Base-by-base conservation (phyloP, 1,140 invertebrate genomes). In the Neodiprion lecontei region DNA sequence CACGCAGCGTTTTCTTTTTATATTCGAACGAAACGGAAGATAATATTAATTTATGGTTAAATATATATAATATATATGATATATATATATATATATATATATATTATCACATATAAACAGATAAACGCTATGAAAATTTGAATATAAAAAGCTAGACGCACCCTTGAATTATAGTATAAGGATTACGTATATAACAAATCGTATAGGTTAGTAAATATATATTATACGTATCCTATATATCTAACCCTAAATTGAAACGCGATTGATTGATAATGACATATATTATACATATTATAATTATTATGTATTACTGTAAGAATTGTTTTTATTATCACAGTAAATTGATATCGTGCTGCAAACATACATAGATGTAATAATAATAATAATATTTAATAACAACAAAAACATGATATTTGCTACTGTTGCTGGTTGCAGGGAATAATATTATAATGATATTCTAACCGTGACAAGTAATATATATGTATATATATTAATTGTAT, bases 371-470 rank as follows among this genome's bases (percentile, higher is more conserved):
- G 7, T 40, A 61, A 61, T 76, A 75, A 53, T 73, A 47, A 11
- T 11, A 71, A 71, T 50, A 40, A 71, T 48, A 71, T 4, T 28
- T 8, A 2, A 7, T 47, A 65, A 21, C n/a, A 53, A 50, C 5
- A 17, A 71, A 61, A 14, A 48, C 23, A 71, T 71, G 47, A 71
- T 71, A 71, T 71, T 71, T 71, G 70, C 70, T 71, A 71, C 70
- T 71, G 70, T 71, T 71, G 70, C 70, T 71, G 70, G 70, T 71
- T 71, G 70, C 70, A 71, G 70, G 70, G 70, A 71, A 71, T 71
- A 49, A 50, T 50, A 71, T 69, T 40, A 50, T 71, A 71, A 71
- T 40, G n/a, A 47, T 48, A 17, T 71, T 17, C 9, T 50, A 71
- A 12, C 48, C 23, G 21, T 50, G 48, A 50, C 70, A 48, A 23